Evolutionary conservation across 1,140 invertebrate species (phyloP), one percentile per base, ranked within the genome.

Genomic region (Brachionus sp.): DNA sequence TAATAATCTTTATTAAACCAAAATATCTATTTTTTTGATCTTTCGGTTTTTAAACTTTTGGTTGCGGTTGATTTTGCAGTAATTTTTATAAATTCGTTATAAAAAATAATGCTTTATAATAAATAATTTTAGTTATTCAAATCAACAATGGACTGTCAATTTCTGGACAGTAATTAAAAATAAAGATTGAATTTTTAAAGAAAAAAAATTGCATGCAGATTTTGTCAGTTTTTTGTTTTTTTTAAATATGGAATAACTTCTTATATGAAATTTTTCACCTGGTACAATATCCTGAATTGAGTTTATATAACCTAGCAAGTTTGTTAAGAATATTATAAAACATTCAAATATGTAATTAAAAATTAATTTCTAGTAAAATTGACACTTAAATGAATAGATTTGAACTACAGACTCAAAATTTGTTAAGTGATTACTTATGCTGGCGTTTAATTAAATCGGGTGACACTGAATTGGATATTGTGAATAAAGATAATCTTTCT

Each of bases 401-500:
- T 25, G 19, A 44, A 23, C 46, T 13, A 42, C 37, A 75, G 12
- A 75, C 70, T 6, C 16, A 75, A 29, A 44, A 39, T 29, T 25
- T 75, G 7, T 46, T 75, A 25, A 75, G 42, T 46, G 70, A 75
- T 29, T 75, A 75, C 44, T 23, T 75, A 39, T n/a, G 70, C 12
- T 75, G 70, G 70, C 16, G 70, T 25, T 33, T 75, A 39, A 46
- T 44, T 5, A 75, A 46, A 29, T 29, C n/a, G 19, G 39, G 70
- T n/a, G 9, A 46, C 25, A 10, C 19, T 5, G 9, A 75, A 25
- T 25, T 46, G 5, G 46, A 19, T 16, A 35, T 75, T 46, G 44
- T 75, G 12, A 75, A 75, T 12, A 75, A 44, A 75, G 23, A 19
- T 12, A 75, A 75, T 19, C 23, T 75, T 25, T 10, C 9, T 12